Percentiles rank a stretch among this genome's conserved stretches.
These are phyloP conservation scores for Thera britannica DNA, from an alignment of 2,888 invertebrate species.

Conservation along the genomic window DNA sequence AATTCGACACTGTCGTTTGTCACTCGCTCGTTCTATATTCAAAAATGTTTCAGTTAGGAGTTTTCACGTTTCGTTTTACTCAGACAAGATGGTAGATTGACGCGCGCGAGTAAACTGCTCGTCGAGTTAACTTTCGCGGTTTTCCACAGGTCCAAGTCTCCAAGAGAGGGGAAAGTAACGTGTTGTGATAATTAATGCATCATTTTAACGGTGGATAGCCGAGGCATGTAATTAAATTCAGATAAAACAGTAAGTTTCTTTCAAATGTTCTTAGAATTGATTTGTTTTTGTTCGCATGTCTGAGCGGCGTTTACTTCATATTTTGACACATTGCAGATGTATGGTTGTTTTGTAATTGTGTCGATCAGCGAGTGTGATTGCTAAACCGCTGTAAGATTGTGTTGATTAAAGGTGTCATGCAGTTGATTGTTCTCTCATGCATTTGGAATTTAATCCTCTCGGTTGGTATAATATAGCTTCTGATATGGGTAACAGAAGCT, in stretches of 20 bases:
- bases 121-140: slow-evolving; percentile 72
- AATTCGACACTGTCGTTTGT: slow-evolving; percentile 79
- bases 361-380: slow-evolving; percentile 14
- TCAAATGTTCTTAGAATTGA: slow-evolving; percentile 21
- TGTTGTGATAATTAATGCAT: slow-evolving; percentile 72
- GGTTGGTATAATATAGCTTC: too few relatives aligned
- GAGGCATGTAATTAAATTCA: slow-evolving; percentile 60
- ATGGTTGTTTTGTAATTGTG: slow-evolving; percentile 19
- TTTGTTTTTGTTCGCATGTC: slow-evolving; percentile 18
- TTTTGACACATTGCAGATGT: slow-evolving; percentile 27
- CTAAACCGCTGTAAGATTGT: slow-evolving; percentile 13
- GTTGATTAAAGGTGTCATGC: slow-evolving; percentile 15
- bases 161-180: slow-evolving; percentile 77
- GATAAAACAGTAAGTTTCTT: slow-evolving; percentile 39
- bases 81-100: slow-evolving; percentile 50
- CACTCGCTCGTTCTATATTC: slow-evolving; percentile 72
- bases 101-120: slow-evolving; percentile 61
- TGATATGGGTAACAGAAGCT: too few relatives aligned
- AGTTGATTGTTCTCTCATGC: background rate
- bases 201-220: slow-evolving; percentile 64
- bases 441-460: background rate
- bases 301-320: slow-evolving; percentile 19
- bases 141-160: slow-evolving; percentile 62
- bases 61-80: slow-evolving; percentile 53
- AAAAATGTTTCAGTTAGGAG: slow-evolving; percentile 47